Base-by-base conservation (phyloP, 2,113 vertebrate species). In the Carlito syrichta region DNA sequence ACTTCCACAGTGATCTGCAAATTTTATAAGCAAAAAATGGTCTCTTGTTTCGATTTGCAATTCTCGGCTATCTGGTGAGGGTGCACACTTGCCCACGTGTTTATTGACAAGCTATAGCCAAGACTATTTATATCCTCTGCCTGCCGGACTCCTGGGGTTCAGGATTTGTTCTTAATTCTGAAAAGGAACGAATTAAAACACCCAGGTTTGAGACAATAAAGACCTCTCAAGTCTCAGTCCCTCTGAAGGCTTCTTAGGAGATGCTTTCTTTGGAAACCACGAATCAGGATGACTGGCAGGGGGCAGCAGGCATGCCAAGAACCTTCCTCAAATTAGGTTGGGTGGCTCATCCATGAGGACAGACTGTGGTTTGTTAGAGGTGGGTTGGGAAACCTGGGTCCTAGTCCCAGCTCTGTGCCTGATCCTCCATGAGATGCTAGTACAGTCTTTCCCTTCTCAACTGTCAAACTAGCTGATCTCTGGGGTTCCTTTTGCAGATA, bases 1-100 rank as follows among this genome's bases (percentile, higher is more conserved):
- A 32, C 62, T 86, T 93, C 56, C 43, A 58, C 2, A 52, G 79
- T 8, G 45, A 96, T 85, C 92, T 95, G 96, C 76, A 92, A 94
- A 94, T 78, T 86, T 89, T 86, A 86, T 74, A 93, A 91, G 91
- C 52, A 52, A 87, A 81, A 86, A 91, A 77, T 4, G 40, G 14
- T 66, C 48, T 85, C 77, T 96, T 27, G 60, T 91, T 95, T 91
- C 66, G 13, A 2, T 78, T 52, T 78, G 66, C 43, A 68, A 38
- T 88, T 68, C 86, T 60, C 12, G 82, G 54, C 35, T 91, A 30
- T 68, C 43, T 48, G 74, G 35, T 0, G 1, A 62, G 38, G 43
- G 48, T 0, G 3, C 20, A 13, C 8, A 85, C 56, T 77, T 77
- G 43, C 19, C 48, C 81, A 60, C 0, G 1, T 19, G 66, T 83